Conservation (phyloP, 2,888 invertebrate genomes). For the Dasypogon diadema region DNA sequence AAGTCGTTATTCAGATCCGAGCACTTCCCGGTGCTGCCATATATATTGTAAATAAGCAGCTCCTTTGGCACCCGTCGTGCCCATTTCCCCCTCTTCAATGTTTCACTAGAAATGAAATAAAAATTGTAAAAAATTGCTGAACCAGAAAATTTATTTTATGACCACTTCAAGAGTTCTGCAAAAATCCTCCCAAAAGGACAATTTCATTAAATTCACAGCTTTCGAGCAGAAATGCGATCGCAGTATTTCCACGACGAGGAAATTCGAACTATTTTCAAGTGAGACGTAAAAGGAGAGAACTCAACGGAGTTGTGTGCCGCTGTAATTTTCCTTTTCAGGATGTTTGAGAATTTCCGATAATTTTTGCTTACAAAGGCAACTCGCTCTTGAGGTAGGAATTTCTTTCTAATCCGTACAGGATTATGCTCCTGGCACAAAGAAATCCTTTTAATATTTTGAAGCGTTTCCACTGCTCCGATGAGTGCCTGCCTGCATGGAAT, state of each 20-base stretch:
- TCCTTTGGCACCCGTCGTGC: neutral
- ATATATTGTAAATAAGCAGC: constrained; percentile 27
- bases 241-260: neutral
- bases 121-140: constrained; percentile 42
- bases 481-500: neutral
- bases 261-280: neutral
- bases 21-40: constrained; percentile 11
- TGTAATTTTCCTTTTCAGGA: neutral
- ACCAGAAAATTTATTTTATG: constrained; percentile 48
- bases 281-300: neutral
- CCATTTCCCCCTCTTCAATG: neutral
- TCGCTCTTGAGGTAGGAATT: neutral
- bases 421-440: neutral
- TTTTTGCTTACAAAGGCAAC: neutral
- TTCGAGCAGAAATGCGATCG: constrained; percentile 37
- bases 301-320: neutral
- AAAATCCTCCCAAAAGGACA: constrained; percentile 37
- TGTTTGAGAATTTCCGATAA: neutral
- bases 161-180: constrained; percentile 20
- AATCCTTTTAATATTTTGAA: neutral
- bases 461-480: neutral
- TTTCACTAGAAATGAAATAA: constrained; percentile 12
- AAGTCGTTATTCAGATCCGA: constrained; percentile 42
- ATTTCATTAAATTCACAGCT: constrained; percentile 46
- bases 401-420: neutral